phyloP scores from a whole-genome alignment of 2,888 invertebrate genomes.

The Andrena trimmerana region DNA sequence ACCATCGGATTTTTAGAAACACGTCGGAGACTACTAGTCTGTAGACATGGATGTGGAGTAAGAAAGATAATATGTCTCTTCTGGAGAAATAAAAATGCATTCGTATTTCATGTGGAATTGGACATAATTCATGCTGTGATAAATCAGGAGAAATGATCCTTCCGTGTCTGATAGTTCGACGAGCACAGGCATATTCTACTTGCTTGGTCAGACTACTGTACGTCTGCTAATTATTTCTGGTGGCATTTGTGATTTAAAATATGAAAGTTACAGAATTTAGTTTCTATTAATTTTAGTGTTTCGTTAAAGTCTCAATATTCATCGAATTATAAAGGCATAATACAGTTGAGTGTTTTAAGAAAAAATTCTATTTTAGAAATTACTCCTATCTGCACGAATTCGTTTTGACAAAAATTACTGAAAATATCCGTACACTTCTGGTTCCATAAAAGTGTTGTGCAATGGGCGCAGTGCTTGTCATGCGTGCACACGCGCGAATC shows the following conservation, averaged over 20 bases:
- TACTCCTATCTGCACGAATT: too few species aligned
- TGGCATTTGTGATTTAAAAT: not conserved
- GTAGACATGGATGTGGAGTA: too few species aligned
- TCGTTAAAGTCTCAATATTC: not conserved
- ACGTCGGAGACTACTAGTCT: not conserved
- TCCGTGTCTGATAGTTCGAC: too few species aligned
- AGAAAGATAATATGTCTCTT: not conserved
- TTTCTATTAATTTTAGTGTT: not conserved
- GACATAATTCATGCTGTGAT: not conserved
- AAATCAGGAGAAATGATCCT: not conserved
- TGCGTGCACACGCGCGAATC: not conserved
- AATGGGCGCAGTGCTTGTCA: not conserved
- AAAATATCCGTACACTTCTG: not conserved
- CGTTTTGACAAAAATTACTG: not conserved
- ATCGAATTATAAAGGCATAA: not conserved
- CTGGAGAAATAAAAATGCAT: not conserved
- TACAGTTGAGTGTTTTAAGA: not conserved
- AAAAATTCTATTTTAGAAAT: not conserved
- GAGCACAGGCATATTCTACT: too few species aligned
- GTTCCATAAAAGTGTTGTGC: not conserved
- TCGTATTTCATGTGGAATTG: not conserved
- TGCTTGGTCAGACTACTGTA: not conserved
- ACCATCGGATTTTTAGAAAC: constrained; percentile 2
- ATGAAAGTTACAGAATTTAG: not conserved
- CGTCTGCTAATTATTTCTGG: not conserved